phyloP scores from a whole-genome alignment of 2,113 vertebrate species.

The Thymallus thymallus region DNA sequence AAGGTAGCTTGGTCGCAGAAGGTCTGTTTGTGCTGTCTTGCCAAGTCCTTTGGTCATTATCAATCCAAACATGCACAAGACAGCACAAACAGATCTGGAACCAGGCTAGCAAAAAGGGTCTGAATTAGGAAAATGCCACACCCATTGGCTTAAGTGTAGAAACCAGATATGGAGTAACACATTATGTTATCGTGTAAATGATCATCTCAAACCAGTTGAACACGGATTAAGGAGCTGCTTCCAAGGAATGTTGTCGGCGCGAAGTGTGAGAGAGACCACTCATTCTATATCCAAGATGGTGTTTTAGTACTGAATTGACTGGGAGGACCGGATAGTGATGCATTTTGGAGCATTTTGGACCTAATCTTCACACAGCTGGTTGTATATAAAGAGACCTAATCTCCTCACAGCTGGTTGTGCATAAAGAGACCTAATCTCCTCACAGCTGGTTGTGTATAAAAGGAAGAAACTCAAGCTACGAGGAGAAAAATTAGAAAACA shows the following conservation, averaged over 20 bases:
- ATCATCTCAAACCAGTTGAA: background rate
- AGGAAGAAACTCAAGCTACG: background rate
- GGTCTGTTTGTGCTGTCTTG: background rate
- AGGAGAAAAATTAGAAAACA: background rate
- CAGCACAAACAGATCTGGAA: no score
- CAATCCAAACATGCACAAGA: no score
- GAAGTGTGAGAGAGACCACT: background rate
- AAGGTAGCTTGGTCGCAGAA: no score
- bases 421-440: background rate
- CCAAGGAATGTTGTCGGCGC: background rate
- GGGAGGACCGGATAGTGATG: background rate
- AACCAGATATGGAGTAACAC: background rate
- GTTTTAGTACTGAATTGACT: background rate
- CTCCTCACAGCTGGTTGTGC: background rate
- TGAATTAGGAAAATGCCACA: background rate
- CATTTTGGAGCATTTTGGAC: background rate
- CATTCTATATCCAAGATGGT: background rate
- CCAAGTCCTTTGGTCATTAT: no score
- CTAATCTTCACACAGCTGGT: background rate
- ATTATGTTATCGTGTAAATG: background rate
- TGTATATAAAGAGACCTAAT: background rate
- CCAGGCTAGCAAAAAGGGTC: no score
- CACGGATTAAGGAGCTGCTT: background rate
- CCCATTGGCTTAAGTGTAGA: background rate
- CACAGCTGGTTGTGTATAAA: background rate